Conservation (phyloP, 2,888 invertebrate species). For the Apodemia mormo region DNA sequence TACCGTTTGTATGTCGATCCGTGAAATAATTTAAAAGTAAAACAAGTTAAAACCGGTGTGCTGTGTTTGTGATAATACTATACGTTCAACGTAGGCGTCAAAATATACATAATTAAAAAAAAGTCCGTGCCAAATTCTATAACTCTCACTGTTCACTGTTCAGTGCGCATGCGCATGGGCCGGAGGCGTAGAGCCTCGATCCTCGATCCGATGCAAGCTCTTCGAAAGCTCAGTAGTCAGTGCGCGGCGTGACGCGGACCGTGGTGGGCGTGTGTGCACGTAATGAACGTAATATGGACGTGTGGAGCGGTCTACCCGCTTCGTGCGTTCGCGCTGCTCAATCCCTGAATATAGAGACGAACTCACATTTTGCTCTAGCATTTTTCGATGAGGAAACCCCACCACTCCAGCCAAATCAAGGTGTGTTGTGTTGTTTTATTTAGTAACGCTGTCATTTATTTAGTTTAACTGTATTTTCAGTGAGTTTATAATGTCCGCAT, state of each 20-base stretch:
- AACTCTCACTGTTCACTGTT: constrained; percentile 54
- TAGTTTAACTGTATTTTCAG: constrained; percentile 21
- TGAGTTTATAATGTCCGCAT: constrained; percentile 19
- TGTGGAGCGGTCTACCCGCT: constrained; percentile 86
- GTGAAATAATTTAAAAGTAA: constrained; percentile 18
- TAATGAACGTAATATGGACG: constrained; percentile 84
- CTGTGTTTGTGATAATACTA: constrained; percentile 9
- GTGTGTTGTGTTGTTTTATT: constrained; percentile 46
- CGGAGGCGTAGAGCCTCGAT: constrained; percentile 40
- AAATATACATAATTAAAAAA: constrained; percentile 23
- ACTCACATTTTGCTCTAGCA: constrained; percentile 89
- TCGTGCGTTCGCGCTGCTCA: constrained; percentile 83
- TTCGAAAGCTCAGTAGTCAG: constrained; percentile 61
- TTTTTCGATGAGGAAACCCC: constrained; percentile 88
- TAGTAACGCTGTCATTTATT: too few species aligned
- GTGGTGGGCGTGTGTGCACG: constrained; percentile 57
- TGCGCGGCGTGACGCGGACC: constrained; percentile 69
- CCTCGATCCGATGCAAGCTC: constrained; percentile 19
- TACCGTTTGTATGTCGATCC: constrained; percentile 18
- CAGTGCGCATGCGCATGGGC: constrained; percentile 46
- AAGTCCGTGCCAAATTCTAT: constrained; percentile 43
- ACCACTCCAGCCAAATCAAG: constrained; percentile 64
- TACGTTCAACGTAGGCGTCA: constrained; percentile 13
- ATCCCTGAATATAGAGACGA: constrained; percentile 87
- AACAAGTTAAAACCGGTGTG: constrained; percentile 13